phyloP scores from a whole-genome alignment of 2,797 vertebrate genomes.

The Choloepus didactylus region DNA sequence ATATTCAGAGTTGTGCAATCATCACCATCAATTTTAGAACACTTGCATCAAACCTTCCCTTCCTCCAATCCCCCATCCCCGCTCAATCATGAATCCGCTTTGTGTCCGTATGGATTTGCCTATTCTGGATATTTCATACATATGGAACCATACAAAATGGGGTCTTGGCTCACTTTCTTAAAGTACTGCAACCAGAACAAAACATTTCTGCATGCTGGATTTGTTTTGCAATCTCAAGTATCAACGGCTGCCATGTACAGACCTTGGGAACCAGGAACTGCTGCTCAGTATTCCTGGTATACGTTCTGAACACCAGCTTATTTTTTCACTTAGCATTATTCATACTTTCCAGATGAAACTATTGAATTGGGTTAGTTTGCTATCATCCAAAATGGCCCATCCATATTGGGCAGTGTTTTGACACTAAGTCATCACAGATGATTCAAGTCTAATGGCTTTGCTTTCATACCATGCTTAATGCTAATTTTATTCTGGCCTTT shows the following conservation, averaged over 20 bases:
- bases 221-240: neutral
- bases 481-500: neutral
- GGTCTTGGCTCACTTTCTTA: no score
- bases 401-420: neutral
- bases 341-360: neutral
- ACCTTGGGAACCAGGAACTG: neutral
- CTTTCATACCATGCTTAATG: neutral
- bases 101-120: neutral
- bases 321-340: neutral
- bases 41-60: neutral
- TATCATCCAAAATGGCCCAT: neutral
- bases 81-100: no score
- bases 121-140: neutral
- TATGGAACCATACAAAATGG: neutral
- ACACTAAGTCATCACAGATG: rapidly evolving
- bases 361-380: neutral
- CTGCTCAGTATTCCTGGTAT: neutral
- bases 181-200: neutral
- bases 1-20: no score
- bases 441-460: neutral
- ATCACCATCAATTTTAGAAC: neutral
- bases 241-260: neutral
- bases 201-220: neutral
- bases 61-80: neutral
- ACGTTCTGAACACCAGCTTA: neutral